phyloP scores from a whole-genome alignment of 2,888 invertebrate species.

The Dione vanillae region DNA sequence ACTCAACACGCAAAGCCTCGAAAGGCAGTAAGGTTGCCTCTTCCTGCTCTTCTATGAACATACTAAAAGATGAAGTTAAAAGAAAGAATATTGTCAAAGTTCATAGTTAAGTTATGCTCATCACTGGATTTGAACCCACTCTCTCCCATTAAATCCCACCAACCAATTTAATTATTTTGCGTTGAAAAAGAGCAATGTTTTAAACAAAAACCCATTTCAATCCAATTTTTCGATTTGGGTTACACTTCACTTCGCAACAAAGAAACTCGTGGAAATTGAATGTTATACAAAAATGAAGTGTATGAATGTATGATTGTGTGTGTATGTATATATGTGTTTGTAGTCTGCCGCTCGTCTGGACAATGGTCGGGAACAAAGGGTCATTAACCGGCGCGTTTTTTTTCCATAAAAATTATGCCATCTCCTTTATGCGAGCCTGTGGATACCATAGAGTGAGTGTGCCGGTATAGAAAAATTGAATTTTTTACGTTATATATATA shows the following conservation, averaged over 20 bases:
- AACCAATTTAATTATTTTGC: background rate
- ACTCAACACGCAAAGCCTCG: too few species aligned
- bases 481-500: background rate
- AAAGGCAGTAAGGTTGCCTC: too few species aligned
- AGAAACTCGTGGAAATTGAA: conserved; percentile 23
- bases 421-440: conserved; percentile 49
- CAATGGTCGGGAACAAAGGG: conserved; percentile 56
- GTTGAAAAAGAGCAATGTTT: background rate
- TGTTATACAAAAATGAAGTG: conserved; percentile 27
- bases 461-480: conserved; percentile 33
- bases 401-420: conserved; percentile 53
- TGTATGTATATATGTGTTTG: conserved; percentile 26
- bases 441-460: conserved; percentile 40
- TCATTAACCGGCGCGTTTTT: conserved; percentile 56
- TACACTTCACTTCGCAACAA: conserved; percentile 13
- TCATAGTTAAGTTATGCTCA: background rate
- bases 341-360: conserved; percentile 52
- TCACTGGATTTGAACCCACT: background rate
- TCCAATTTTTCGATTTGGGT: conserved; percentile 13
- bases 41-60: too few species aligned
- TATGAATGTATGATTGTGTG: conserved; percentile 36
- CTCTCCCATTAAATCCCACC: background rate
- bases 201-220: conserved; percentile 15
- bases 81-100: too few species aligned
- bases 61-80: too few species aligned